These are phyloP conservation scores for Polylopha cassiicola DNA, from an alignment of 2,888 invertebrate species.

Conservation along the genomic window DNA sequence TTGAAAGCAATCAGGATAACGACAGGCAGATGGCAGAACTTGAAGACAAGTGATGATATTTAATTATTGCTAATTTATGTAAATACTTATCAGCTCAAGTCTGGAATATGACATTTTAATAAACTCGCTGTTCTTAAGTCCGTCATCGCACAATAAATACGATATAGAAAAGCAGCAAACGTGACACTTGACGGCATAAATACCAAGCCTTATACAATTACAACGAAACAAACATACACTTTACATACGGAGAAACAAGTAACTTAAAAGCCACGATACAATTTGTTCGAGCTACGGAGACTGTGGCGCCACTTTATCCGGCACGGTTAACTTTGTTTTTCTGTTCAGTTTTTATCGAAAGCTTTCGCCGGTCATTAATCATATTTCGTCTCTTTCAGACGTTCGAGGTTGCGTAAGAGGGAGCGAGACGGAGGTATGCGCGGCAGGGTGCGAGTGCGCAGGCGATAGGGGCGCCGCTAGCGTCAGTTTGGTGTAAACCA, in stretches of 20 bases:
- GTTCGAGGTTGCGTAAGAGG: conserved; percentile 8
- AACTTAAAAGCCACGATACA: neutral
- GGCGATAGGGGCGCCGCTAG: conserved; percentile 33
- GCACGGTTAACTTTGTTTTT: conserved; percentile 9
- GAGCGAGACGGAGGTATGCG: conserved; percentile 23
- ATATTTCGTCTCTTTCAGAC: conserved; percentile 37
- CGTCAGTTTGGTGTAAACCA: conserved; percentile 43
- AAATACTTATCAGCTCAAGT: no score
- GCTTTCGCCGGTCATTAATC: conserved; percentile 47
- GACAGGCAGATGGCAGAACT: no score
- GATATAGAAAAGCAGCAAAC: conserved; percentile 17
- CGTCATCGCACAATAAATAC: conserved; percentile 16
- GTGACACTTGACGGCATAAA: conserved; percentile 21
- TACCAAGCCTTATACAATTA: conserved; percentile 23
- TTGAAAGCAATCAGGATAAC: no score
- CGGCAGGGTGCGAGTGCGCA: conserved; percentile 31
- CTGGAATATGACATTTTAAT: no score
- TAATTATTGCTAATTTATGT: no score
- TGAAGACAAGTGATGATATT: no score
- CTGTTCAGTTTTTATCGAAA: conserved; percentile 29
- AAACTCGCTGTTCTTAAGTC: neutral
- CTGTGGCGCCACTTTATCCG: conserved; percentile 8
- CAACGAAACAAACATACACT: conserved; percentile 8
- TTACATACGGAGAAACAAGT: neutral
- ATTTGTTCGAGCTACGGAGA: neutral